phyloP scores from a whole-genome alignment of 2,797 vertebrate species.

The Oophaga sylvatica region DNA sequence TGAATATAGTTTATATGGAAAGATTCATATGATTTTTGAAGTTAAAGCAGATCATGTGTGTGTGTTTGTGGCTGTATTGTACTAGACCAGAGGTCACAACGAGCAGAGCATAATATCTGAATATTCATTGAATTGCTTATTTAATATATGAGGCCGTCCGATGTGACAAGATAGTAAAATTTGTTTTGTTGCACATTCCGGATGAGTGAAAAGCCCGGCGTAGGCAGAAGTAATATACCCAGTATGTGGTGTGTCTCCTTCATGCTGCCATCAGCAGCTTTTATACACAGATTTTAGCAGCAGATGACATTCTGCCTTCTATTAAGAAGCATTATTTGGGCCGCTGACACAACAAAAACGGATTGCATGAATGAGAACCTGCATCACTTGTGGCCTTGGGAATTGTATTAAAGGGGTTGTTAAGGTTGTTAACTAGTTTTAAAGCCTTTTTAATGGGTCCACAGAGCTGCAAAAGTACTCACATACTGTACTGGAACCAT shows the following conservation, averaged over 20 bases:
- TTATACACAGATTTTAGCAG: background rate
- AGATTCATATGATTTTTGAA: background rate
- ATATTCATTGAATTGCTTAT: background rate
- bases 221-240: background rate
- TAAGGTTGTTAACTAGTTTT: no score
- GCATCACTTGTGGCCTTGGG: background rate
- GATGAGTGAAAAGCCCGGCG: background rate
- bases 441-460: no score
- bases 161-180: background rate
- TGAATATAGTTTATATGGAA: background rate
- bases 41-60: background rate
- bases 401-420: background rate
- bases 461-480: no score
- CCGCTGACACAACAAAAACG: background rate
- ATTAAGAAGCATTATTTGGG: background rate
- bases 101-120: background rate
- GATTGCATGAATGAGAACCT: background rate
- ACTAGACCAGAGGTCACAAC: background rate
- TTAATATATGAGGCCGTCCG: background rate
- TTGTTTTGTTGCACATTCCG: background rate
- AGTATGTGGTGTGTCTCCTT: background rate
- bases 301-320: background rate
- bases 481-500: no score
- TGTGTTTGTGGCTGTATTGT: background rate
- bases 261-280: constrained; percentile 3